Evolutionary conservation across 2,113 vertebrate species (phyloP).

Genomic region (Polyodon spathula): DNA sequence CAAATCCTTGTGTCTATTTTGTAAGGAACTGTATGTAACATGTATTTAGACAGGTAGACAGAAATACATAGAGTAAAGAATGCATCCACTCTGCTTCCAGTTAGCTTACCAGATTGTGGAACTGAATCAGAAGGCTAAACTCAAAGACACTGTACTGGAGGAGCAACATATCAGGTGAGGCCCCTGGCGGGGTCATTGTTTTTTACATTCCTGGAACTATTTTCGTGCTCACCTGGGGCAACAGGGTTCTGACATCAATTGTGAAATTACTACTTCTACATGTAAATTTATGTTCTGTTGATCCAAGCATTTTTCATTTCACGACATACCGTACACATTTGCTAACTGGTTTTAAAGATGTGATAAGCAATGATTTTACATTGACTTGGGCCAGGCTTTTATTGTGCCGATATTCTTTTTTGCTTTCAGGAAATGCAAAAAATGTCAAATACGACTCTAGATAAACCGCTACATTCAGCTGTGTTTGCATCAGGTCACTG

Average conservation of each 20-base stretch:
- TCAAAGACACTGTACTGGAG: conserved; percentile 47
- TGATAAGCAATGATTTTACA: too few relatives aligned
- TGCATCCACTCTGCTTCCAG: conserved; percentile 33
- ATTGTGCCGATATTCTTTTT: too few relatives aligned
- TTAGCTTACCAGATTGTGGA: conserved; percentile 64
- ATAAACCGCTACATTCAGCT: too few relatives aligned
- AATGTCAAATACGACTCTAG: too few relatives aligned
- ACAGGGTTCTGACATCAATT: not conserved
- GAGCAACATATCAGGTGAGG: conserved; percentile 53
- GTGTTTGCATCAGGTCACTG: too few relatives aligned
- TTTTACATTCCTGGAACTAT: not conserved
- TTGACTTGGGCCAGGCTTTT: too few relatives aligned
- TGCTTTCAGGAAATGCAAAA: too few relatives aligned
- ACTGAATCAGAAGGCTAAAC: conserved; percentile 45
- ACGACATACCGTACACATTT: too few relatives aligned
- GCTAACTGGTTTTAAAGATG: too few relatives aligned
- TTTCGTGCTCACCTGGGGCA: not conserved
- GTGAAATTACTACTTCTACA: too few relatives aligned
- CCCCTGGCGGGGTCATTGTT: not conserved
- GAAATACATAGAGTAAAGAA: not conserved
- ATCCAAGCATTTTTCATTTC: too few relatives aligned
- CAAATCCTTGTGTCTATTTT: not conserved
- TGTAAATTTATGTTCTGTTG: too few relatives aligned
- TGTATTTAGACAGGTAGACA: not conserved
- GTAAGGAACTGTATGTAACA: not conserved